A percentile compares a stretch with the other conserved stretches of the same genome.
These are phyloP conservation scores for Bacillus rossius DNA, from an alignment of 1,140 invertebrate genomes.

Conservation along the genomic window DNA sequence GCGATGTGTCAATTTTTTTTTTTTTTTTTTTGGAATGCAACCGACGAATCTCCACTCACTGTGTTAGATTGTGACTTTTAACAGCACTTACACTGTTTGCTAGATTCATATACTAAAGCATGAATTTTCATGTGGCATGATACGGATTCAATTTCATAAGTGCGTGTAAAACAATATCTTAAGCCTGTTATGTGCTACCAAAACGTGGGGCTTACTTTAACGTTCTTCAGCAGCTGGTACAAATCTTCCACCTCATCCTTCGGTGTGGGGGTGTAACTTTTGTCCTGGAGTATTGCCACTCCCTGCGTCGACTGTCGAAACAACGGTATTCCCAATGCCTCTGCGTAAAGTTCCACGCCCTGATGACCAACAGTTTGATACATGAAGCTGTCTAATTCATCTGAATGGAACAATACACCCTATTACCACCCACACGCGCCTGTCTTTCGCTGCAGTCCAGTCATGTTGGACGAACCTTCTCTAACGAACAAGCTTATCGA, in stretches of 20 bases:
- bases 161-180: too few species aligned
- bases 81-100: not conserved
- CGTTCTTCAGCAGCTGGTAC: slow-evolving; percentile 71
- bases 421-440: too few species aligned
- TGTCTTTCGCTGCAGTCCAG: too few species aligned
- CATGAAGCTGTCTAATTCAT: slow-evolving; percentile 99
- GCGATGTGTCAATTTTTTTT: not conserved
- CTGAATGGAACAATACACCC: slow-evolving; percentile 43
- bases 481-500: too few species aligned
- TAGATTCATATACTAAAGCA: not conserved
- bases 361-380: slow-evolving; percentile 98
- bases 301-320: slow-evolving; percentile 83
- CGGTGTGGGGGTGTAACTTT: slow-evolving; percentile 76
- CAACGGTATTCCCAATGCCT: slow-evolving; percentile 90
- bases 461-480: too few species aligned
- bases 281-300: slow-evolving; percentile 66
- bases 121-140: not conserved
- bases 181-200: not conserved
- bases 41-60: not conserved
- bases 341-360: slow-evolving; percentile 84
- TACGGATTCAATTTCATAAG: too few species aligned
- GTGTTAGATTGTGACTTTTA: not conserved
- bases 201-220: slow-evolving; percentile 60
- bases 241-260: slow-evolving; percentile 99
- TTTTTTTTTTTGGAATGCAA: not conserved